Conservation (phyloP, 1,140 invertebrate species). For the Trichonephila inaurata region DNA sequence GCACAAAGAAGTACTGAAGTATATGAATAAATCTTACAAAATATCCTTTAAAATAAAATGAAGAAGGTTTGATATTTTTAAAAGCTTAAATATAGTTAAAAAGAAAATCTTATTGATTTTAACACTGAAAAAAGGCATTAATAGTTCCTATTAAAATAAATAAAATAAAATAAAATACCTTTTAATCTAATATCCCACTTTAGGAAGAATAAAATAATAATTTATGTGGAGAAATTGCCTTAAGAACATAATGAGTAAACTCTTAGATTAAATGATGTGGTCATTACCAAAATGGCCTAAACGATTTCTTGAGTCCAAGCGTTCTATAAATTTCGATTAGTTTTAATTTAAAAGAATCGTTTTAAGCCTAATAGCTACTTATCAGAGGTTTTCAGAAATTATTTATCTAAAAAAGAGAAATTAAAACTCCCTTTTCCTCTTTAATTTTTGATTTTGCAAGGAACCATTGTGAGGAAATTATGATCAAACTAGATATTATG, state of each 20-base stretch:
- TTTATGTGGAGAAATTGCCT: background rate
- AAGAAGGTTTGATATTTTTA: too few relatives aligned
- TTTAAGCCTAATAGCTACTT: background rate
- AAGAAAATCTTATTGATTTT: background rate
- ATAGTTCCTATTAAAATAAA: background rate
- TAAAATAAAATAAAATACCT: background rate
- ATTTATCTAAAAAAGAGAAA: background rate
- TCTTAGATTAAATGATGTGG: background rate
- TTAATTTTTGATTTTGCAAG: too few relatives aligned
- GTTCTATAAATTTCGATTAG: slow-evolving; percentile 1
- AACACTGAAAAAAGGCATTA: background rate
- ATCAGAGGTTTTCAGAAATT: background rate
- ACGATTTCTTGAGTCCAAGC: background rate
- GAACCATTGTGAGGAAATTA: too few relatives aligned
- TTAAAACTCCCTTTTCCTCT: background rate
- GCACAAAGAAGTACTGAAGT: too few relatives aligned
- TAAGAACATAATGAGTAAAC: background rate
- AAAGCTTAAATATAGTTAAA: too few relatives aligned
- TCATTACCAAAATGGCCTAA: background rate
- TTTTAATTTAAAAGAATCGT: background rate
- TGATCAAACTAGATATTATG: too few relatives aligned
- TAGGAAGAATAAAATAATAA: background rate
- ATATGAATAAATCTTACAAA: too few relatives aligned
- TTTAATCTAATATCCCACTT: background rate
- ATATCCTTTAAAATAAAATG: too few relatives aligned